Base-by-base conservation (phyloP, 2,113 vertebrate species). In the Natator depressus region DNA sequence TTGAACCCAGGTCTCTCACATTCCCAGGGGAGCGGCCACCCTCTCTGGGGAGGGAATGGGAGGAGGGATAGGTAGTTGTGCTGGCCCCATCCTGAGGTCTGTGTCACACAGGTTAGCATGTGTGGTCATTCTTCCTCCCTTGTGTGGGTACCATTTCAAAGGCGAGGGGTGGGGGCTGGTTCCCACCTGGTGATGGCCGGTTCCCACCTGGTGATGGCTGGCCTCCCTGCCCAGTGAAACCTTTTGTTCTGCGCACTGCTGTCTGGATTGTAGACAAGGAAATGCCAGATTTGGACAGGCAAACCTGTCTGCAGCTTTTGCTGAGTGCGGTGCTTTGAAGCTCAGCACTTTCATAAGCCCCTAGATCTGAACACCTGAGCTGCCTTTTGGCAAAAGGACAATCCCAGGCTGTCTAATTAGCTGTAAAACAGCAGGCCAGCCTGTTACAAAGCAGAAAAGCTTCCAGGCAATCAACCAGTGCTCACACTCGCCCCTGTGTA, bases 251-350 rank as follows among this genome's bases (percentile, higher is more conserved):
- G 22, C 72, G 3, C 38, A 12, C 3, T 10, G 8, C 38, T 75
- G 17, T 38, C 27, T 19, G 46, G 25, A 35, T 7, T 35, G 78
- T 31, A 47, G 29, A 16, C 78, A 27, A 80, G 27, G 78, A 80
- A 16, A 19, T 10, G 27, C 25, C 16, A 17, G 47, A 16, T 80
- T 35, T 27, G 0, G 0, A 55, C 47, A 79, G 55, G 17, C 22
- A 53, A 84, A 49, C 29, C 29, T 82, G 29, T 29, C 19, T 5
- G 72, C 20, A 12, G 22, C 38, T 25, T 76, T 76, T 46, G 55
- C 27, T 53, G 46, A 22, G 35, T 0, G 0, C 1, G 29, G 47
- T 50, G 46, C 75, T 80, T 12, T 79, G 76, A 10, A 25, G 10
- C 25, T 29, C 27, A 72, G 83, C 9, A 3, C 55, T 19, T 31